Evolutionary conservation across 1,140 invertebrate species (phyloP).

Genomic region (Drosophila pseudoobscura): DNA sequence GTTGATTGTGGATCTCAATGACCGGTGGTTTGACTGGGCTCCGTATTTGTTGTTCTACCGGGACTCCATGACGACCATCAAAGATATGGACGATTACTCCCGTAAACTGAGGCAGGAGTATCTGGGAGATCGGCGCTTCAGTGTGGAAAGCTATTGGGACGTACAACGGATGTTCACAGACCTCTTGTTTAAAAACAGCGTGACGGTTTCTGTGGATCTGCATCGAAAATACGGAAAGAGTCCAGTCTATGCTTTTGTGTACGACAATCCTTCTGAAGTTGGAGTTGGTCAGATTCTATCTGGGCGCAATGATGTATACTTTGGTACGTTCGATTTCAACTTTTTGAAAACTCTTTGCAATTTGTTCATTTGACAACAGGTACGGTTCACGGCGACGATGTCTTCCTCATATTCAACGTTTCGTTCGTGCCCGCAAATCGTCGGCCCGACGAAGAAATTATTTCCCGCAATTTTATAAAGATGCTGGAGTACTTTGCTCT

Average conservation of each 20-base stretch:
- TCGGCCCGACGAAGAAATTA: slow-evolving; percentile 43
- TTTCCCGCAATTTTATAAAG: slow-evolving; percentile 43
- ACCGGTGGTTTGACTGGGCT: slow-evolving; percentile 55
- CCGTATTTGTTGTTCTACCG: slow-evolving; percentile 57
- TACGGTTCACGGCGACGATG: slow-evolving; percentile 29
- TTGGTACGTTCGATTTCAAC: too few relatives aligned
- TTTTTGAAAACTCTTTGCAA: neutral
- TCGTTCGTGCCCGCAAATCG: neutral
- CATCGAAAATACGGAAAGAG: slow-evolving; percentile 33
- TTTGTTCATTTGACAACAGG: slow-evolving; percentile 8
- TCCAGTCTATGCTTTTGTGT: slow-evolving; percentile 56
- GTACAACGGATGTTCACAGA: slow-evolving; percentile 59
- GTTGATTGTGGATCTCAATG: slow-evolving; percentile 41
- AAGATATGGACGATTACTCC: slow-evolving; percentile 49
- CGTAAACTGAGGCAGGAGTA: slow-evolving; percentile 37
- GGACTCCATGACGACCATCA: slow-evolving; percentile 30
- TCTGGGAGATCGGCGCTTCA: slow-evolving; percentile 45
- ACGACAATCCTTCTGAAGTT: slow-evolving; percentile 58
- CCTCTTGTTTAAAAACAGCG: slow-evolving; percentile 58
- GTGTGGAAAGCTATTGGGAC: slow-evolving; percentile 41
- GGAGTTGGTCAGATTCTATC: neutral
- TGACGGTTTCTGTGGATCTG: slow-evolving; percentile 38
- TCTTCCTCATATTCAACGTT: slow-evolving; percentile 19
- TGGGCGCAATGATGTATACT: too few relatives aligned
- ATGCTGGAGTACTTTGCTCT: slow-evolving; percentile 50